phyloP scores from a whole-genome alignment of 2,888 invertebrate genomes.

The Pelosia muscerda region DNA sequence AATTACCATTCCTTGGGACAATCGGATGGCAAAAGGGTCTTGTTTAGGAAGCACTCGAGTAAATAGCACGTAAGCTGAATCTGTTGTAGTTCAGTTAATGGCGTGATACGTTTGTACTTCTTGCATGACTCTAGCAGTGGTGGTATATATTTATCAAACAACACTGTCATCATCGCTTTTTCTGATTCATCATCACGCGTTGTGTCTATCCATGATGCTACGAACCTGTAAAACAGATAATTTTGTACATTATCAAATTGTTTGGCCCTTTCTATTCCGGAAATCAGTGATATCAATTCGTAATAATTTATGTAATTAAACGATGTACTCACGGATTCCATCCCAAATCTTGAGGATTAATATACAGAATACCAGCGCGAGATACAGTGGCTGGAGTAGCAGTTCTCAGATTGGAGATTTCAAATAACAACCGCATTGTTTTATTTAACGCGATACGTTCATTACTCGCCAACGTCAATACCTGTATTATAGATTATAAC shows the following conservation, averaged over 20 bases:
- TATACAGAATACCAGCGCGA: slow-evolving; percentile 96
- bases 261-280: not conserved
- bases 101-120: slow-evolving; percentile 95
- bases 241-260: not conserved
- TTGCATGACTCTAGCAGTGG: slow-evolving; percentile 91
- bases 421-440: slow-evolving; percentile 96
- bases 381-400: slow-evolving; percentile 99
- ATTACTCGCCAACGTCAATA: slow-evolving; percentile 96
- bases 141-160: slow-evolving; percentile 98
- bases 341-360: slow-evolving; percentile 97
- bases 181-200: slow-evolving; percentile 90
- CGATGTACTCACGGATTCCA: slow-evolving; percentile 93
- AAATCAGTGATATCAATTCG: not conserved
- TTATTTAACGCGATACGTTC: slow-evolving; percentile 96
- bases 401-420: slow-evolving; percentile 95
- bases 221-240: slow-evolving; percentile 88
- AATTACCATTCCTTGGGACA: slow-evolving; percentile 95
- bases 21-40: slow-evolving; percentile 93
- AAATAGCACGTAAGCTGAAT: slow-evolving; percentile 95
- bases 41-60: slow-evolving; percentile 94
- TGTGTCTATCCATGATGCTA: slow-evolving; percentile 95
- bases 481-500: slow-evolving; percentile 70
- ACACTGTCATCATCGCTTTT: slow-evolving; percentile 92
- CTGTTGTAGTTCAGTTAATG: slow-evolving; percentile 95
- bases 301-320: not conserved